Percentiles rank a stretch among this genome's conserved stretches.
Conservation (phyloP, 2,113 vertebrate species). For the Dipodomys merriami region DNA sequence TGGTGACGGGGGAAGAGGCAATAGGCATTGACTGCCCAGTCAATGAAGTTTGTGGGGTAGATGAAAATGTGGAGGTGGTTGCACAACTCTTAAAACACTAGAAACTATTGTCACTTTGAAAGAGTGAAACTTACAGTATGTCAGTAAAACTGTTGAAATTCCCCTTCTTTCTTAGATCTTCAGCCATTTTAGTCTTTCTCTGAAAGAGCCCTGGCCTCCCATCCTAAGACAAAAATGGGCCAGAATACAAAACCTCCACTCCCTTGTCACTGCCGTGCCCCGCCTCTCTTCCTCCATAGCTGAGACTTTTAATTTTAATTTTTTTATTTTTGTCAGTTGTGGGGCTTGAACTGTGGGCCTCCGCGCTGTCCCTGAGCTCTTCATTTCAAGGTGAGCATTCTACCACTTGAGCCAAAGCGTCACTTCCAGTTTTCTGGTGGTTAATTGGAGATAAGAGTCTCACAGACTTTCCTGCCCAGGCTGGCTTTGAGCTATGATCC, state of each 20-base stretch:
- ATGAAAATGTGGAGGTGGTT: neutral
- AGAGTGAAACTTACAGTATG: neutral
- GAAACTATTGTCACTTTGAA: neutral
- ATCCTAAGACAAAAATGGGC: neutral
- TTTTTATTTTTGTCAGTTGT: too few relatives aligned
- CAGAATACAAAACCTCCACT: too few relatives aligned
- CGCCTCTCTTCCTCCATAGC: neutral
- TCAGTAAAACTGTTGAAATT: neutral
- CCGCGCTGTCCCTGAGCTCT: too few relatives aligned
- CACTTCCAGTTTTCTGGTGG: too few relatives aligned
- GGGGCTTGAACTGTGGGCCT: neutral
- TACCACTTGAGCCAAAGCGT: too few relatives aligned
- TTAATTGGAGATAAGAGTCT: too few relatives aligned
- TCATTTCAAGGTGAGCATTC: too few relatives aligned
- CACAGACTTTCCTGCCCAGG: too few relatives aligned
- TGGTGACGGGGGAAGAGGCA: too few relatives aligned
- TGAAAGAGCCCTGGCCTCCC: neutral
- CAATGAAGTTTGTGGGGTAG: neutral
- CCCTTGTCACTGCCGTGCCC: neutral
- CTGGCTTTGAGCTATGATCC: too few relatives aligned
- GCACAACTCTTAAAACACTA: neutral
- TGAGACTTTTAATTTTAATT: neutral
- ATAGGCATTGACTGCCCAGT: neutral
- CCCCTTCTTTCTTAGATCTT: too few relatives aligned
- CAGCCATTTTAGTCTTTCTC: rapidly evolving